Base-by-base conservation (phyloP, 2,113 vertebrate species). In the Sander lucioperca region DNA sequence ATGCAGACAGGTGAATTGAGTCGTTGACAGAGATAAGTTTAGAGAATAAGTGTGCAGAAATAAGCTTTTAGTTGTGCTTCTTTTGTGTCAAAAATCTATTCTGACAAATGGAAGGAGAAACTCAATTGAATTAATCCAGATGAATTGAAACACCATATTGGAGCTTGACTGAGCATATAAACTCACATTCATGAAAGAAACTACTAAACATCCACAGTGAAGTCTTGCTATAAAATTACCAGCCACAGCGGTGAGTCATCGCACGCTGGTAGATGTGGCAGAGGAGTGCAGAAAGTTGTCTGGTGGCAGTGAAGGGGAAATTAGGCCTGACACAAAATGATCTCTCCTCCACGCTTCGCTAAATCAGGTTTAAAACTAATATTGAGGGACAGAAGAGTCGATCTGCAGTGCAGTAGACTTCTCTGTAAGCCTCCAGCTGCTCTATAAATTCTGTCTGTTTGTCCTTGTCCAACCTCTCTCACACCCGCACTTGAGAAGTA, bases 341-440 rank as follows among this genome's bases (percentile, higher is more conserved):
- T 83, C 59, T 66, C 65, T 81, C 30, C 63, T 88, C 81, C 83
- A 77, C 61, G 63, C 74, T 75, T 79, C 51, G 18, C 65, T 68
- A 88, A 65, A 12, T 88, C 79, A 66, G 77, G 64, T 58, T 91
- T 84, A 80, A 77, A 85, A 74, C n/a, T 82, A 77, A 74, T 66
- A 0, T 57, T 1, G 77, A 86, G 78, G 77, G 79, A 86, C 86
- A 3, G 56, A 57, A 0, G 59, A 69, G 67, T 66, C 15, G 36
- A 54, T 83, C 45, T 82, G 79, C 86, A 63, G 86, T 84, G 79
- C 58, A 77, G 64, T 18, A 63, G 58, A 23, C 69, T 48, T 50
- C 63, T 56, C 27, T 36, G 18, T 62, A 14, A 66, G 54, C 61
- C 64, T 59, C 61, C 19, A 56, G 77, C 53, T 69, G 64, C 74